Conservation (phyloP, 1,140 invertebrate species). For the Chymomyza costata region DNA sequence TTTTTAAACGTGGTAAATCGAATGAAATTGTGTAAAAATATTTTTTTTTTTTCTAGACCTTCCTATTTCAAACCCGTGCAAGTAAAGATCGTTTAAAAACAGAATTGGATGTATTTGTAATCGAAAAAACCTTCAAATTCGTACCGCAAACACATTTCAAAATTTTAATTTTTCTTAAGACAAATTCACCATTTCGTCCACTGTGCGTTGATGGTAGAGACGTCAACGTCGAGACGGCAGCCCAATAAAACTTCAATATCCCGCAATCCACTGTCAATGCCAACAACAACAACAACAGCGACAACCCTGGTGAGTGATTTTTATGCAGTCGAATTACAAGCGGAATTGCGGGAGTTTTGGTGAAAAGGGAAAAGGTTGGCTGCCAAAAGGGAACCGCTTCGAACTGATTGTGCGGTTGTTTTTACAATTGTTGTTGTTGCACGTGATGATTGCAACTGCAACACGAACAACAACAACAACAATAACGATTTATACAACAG, state of each 20-base stretch:
- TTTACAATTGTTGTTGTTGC: slow-evolving; percentile 62
- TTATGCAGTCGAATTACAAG: slow-evolving; percentile 38
- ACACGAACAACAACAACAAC: slow-evolving; percentile 5
- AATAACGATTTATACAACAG: slow-evolving; percentile 25
- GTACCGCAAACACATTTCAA: too few species aligned
- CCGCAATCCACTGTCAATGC: slow-evolving; percentile 26
- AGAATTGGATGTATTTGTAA: too few species aligned
- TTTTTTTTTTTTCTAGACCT: too few species aligned
- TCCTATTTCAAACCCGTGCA: too few species aligned
- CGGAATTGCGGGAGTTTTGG: slow-evolving; percentile 3
- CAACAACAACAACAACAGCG: slow-evolving; percentile 1
- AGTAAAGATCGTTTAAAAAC: too few species aligned
- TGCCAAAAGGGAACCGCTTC: slow-evolving; percentile 22
- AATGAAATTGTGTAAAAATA: too few species aligned
- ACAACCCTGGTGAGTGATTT: slow-evolving; percentile 35
- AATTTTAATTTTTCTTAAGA: too few species aligned
- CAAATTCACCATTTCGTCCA: too few species aligned
- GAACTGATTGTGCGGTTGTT: slow-evolving; percentile 66
- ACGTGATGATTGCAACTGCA: slow-evolving; percentile 57
- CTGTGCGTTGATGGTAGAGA: too few species aligned
- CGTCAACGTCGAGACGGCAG: too few species aligned
- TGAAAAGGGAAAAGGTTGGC: background rate
- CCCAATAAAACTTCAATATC: slow-evolving; percentile 68
- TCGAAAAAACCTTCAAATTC: too few species aligned
- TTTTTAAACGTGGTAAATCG: too few species aligned